A percentile compares a stretch with the other conserved stretches of the same genome.
Evolutionary conservation across 2,888 invertebrate species (phyloP).

Genomic region (Rhorus exstirpatorius): DNA sequence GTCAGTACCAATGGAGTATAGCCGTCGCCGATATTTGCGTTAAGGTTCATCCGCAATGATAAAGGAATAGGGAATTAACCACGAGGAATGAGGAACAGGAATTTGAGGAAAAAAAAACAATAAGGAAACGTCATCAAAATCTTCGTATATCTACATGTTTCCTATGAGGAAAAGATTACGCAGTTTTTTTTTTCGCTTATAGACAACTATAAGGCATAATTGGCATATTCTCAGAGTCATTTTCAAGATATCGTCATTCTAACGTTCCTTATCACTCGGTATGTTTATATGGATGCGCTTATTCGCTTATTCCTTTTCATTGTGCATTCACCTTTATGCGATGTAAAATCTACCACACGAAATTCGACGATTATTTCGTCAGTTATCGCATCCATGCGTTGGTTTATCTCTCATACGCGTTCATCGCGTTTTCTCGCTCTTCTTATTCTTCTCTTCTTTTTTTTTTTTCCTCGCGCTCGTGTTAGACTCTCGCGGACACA

Average conservation of each 20-base stretch:
- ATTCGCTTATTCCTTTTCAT: too few species aligned
- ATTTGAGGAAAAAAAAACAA: too few species aligned
- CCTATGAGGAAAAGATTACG: too few species aligned
- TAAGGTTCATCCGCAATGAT: not conserved
- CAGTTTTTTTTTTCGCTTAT: too few species aligned
- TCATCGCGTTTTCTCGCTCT: conserved; percentile 11
- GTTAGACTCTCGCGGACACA: conserved; percentile 13
- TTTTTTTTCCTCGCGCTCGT: not conserved
- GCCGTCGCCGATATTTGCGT: not conserved
- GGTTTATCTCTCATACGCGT: conserved; percentile 18
- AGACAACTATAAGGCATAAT: too few species aligned
- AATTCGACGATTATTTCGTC: conserved; percentile 39
- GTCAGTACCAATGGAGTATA: conserved; percentile 6
- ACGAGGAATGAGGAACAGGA: not conserved
- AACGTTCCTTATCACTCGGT: too few species aligned
- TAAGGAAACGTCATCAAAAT: too few species aligned
- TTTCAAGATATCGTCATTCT: too few species aligned
- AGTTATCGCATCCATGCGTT: conserved; percentile 34
- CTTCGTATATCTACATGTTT: too few species aligned
- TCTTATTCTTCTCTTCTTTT: not conserved
- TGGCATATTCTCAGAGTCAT: too few species aligned
- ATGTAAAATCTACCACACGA: conserved; percentile 8
- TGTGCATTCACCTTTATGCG: too few species aligned
- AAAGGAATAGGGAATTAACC: not conserved
- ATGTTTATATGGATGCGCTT: too few species aligned